Percentiles rank a stretch among this genome's conserved stretches.
Conservation (phyloP, 2,113 vertebrate genomes). For the Lophochroa leadbeateri region DNA sequence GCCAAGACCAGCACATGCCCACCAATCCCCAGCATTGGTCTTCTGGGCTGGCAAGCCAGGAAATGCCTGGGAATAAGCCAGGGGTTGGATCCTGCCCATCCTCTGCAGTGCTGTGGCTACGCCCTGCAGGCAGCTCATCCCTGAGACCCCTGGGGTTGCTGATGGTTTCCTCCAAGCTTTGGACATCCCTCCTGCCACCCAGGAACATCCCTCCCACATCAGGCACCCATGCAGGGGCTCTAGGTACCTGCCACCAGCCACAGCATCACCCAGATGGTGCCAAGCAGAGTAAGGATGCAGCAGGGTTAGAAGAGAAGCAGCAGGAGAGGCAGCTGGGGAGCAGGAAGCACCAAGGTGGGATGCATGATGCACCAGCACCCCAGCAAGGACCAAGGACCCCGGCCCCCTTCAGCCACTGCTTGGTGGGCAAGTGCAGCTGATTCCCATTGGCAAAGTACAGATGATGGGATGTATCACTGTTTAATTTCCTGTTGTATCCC, state of each 20-base stretch:
- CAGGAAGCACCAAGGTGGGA: neutral
- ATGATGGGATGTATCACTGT: neutral
- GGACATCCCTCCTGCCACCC: neutral
- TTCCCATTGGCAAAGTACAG: neutral
- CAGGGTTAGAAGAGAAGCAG: neutral
- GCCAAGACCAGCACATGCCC: too few relatives aligned
- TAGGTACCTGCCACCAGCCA: neutral
- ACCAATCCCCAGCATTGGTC: accelerated
- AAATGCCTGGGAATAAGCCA: neutral
- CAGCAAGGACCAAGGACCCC: neutral
- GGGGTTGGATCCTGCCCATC: neutral
- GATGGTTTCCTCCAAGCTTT: neutral
- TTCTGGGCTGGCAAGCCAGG: neutral
- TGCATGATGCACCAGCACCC: neutral
- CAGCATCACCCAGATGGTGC: accelerated
- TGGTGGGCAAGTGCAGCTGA: neutral
- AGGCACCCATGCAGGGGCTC: neutral
- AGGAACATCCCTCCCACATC: neutral
- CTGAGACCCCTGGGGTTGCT: neutral
- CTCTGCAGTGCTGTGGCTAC: accelerated
- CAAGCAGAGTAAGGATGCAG: neutral
- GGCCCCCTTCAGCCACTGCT: neutral
- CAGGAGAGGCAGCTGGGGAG: neutral
- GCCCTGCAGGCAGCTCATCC: neutral
- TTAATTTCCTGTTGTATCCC: neutral